Percentiles rank a stretch among this genome's conserved stretches.
Evolutionary conservation across 2,797 vertebrate genomes (phyloP).

Genomic region (Prunella strophiata): DNA sequence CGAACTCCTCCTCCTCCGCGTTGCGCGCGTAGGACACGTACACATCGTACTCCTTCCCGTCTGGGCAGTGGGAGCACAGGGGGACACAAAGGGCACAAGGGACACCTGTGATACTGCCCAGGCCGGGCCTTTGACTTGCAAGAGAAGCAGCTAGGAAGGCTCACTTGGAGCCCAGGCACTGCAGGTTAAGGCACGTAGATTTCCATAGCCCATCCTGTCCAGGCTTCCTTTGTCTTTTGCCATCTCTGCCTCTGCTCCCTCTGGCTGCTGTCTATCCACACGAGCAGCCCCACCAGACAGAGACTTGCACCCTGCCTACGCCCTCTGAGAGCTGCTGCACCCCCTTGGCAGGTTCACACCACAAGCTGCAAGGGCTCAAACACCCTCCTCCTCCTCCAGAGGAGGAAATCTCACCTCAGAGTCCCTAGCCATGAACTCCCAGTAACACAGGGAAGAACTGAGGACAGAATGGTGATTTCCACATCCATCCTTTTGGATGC

Average conservation of each 20-base stretch:
- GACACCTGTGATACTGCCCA: background rate
- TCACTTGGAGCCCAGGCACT: background rate
- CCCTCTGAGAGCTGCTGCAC: background rate
- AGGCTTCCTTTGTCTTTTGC: background rate
- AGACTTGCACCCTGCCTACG: constrained; percentile 23
- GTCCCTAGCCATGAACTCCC: background rate
- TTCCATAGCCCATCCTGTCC: background rate
- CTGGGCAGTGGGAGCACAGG: constrained; percentile 61
- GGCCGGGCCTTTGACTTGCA: background rate
- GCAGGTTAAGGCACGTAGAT: accelerated
- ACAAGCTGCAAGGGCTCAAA: background rate
- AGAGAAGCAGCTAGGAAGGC: background rate
- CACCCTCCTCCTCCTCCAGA: background rate
- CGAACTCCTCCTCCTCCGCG: constrained; percentile 93
- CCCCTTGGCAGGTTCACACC: background rate
- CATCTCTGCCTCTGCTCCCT: background rate
- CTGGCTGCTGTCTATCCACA: background rate
- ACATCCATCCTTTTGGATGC: background rate
- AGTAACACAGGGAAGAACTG: background rate
- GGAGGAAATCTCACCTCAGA: background rate
- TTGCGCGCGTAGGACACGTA: constrained; percentile 96
- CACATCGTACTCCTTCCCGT: constrained; percentile 93
- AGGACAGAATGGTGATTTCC: background rate
- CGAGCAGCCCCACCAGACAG: background rate
- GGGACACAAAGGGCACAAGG: background rate